These are phyloP conservation scores for Formica exsecta DNA, from an alignment of 1,140 invertebrate species.

Conservation along the genomic window DNA sequence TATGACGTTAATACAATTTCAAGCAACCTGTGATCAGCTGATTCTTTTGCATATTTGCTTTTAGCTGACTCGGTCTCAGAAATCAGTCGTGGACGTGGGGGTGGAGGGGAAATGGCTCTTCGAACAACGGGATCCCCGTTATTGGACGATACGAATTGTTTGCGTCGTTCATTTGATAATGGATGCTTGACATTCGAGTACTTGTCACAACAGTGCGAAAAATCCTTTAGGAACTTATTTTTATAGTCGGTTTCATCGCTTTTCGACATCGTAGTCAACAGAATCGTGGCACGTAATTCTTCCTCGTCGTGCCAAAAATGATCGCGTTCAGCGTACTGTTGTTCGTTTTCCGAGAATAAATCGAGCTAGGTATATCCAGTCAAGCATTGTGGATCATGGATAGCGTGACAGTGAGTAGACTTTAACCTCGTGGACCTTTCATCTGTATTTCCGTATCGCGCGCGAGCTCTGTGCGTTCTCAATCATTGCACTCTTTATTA, in stretches of 20 bases:
- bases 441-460: constrained; percentile 21
- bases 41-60: constrained; percentile 27
- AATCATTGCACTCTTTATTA: not conserved
- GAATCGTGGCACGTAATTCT: not conserved
- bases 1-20: not conserved
- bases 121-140: constrained; percentile 34
- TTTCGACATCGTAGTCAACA: not conserved
- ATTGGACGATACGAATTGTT: constrained; percentile 17
- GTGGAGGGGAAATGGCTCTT: constrained; percentile 11
- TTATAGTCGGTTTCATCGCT: not conserved
- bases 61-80: constrained; percentile 8
- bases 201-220: not conserved
- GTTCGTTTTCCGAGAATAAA: constrained; percentile 45
- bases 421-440: not conserved
- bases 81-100: not conserved
- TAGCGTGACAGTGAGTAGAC: constrained; percentile 78
- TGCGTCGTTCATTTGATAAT: not conserved
- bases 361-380: constrained; percentile 39
- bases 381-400: constrained; percentile 72
- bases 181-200: not conserved
- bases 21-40: constrained; percentile 31
- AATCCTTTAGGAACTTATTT: not conserved
- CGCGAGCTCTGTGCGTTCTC: not conserved
- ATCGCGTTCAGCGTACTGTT: constrained; percentile 17
- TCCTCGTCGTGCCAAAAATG: constrained; percentile 44